phyloP scores from a whole-genome alignment of 2,888 invertebrate genomes.

The Callinectes sapidus region DNA sequence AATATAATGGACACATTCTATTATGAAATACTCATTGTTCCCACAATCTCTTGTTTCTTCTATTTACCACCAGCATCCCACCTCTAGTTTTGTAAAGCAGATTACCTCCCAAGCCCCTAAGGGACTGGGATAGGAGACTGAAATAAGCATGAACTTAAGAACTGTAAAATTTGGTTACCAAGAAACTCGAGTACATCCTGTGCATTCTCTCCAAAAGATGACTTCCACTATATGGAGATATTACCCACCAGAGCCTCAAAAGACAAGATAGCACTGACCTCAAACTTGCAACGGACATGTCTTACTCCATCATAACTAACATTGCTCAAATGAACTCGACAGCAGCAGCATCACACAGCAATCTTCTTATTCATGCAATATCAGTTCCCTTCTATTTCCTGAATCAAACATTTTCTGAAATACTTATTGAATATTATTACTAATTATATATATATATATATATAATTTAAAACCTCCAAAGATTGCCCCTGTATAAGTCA shows the following conservation, averaged over 20 bases:
- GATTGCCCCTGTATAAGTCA: too few relatives aligned
- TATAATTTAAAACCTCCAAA: not conserved
- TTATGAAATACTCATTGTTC: too few relatives aligned
- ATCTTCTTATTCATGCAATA: not conserved
- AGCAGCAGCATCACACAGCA: not conserved
- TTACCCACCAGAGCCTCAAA: not conserved
- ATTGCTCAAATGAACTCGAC: not conserved
- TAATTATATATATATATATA: conserved; percentile 15
- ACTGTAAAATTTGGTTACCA: not conserved
- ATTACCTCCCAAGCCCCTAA: not conserved
- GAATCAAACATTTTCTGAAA: not conserved
- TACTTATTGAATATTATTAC: not conserved
- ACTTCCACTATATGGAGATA: not conserved
- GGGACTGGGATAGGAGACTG: not conserved
- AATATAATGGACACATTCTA: too few relatives aligned
- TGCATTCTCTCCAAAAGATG: not conserved
- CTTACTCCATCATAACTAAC: not conserved
- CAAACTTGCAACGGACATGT: not conserved
- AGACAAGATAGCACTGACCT: not conserved
- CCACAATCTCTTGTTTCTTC: too few relatives aligned
- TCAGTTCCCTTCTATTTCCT: not conserved
- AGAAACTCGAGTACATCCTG: not conserved
- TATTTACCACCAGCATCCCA: too few relatives aligned
- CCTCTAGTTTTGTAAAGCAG: too few relatives aligned
- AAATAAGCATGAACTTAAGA: not conserved